Evolutionary conservation across 2,113 vertebrate species (phyloP).

Genomic region (Ascaphus truei): DNA sequence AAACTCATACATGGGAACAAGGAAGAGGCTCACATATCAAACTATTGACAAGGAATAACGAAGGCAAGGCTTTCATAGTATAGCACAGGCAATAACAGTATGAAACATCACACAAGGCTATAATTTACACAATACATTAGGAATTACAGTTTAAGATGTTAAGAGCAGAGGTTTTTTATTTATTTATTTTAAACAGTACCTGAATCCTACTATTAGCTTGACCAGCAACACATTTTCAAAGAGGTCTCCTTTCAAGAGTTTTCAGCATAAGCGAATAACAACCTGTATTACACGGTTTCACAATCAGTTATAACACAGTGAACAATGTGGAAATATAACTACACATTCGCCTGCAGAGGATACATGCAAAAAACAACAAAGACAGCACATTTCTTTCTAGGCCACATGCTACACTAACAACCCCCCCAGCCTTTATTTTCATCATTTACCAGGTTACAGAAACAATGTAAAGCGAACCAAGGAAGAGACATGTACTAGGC

Average conservation of each 20-base stretch:
- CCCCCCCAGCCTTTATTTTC: no score
- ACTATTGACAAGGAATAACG: background rate
- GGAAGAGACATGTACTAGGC: no score
- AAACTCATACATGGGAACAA: background rate
- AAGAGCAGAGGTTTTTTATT: conserved; percentile 73
- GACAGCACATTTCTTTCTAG: background rate
- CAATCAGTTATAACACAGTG: conserved; percentile 83
- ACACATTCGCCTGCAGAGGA: background rate
- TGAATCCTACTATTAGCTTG: conserved; percentile 83
- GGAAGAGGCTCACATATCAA: background rate
- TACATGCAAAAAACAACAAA: conserved; percentile 2
- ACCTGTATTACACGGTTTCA: conserved; percentile 86
- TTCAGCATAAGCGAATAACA: conserved; percentile 85
- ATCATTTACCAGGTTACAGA: no score
- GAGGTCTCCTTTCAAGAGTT: conserved; percentile 81
- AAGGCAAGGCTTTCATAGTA: background rate
- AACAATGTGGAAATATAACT: conserved; percentile 46
- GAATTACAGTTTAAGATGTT: conserved; percentile 68
- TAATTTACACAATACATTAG: conserved; percentile 60
- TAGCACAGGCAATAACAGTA: background rate
- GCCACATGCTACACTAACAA: background rate
- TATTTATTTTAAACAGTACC: conserved; percentile 86
- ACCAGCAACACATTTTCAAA: conserved; percentile 86
- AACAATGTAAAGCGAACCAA: no score
- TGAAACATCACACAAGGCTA: conserved; percentile 54